Percentiles rank a stretch among this genome's conserved stretches.
These are phyloP conservation scores for Pygocentrus nattereri DNA, from an alignment of 2,797 vertebrate species.

Conservation along the genomic window DNA sequence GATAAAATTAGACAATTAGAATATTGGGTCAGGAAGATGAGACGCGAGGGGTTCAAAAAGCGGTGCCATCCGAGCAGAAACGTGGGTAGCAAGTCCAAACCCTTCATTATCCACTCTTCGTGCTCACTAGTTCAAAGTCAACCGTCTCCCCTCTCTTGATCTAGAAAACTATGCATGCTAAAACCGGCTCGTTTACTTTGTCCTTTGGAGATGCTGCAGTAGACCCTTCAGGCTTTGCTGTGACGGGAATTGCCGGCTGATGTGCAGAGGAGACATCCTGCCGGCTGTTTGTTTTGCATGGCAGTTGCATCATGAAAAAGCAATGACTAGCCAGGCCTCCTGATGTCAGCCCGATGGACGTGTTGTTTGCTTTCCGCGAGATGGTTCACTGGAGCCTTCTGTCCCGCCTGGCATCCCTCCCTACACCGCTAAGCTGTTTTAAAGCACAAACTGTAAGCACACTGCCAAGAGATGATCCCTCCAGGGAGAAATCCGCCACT, in stretches of 20 bases:
- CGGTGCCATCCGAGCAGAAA: background rate
- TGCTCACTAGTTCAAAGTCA: background rate
- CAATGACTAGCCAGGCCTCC: background rate
- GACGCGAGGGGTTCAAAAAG: background rate
- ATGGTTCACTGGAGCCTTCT: slow-evolving; percentile 1
- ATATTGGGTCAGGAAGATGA: background rate
- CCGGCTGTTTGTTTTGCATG: background rate
- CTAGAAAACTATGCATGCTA: background rate
- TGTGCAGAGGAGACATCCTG: background rate
- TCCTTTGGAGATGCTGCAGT: background rate
- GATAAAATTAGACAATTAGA: slow-evolving; percentile 16
- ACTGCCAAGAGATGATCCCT: background rate
- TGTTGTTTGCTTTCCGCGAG: background rate
- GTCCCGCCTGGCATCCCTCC: background rate
- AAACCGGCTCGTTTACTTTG: background rate
- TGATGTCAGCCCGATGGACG: background rate
- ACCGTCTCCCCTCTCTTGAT: background rate
- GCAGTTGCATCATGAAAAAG: background rate
- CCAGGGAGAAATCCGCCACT: background rate
- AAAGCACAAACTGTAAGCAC: background rate
- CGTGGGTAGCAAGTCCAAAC: background rate
- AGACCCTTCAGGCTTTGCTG: background rate
- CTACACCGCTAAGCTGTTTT: background rate
- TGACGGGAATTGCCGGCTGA: background rate
- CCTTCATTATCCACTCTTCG: background rate